Base-by-base conservation (phyloP, 1,140 invertebrate genomes). In the Helicoverpa armigera region DNA sequence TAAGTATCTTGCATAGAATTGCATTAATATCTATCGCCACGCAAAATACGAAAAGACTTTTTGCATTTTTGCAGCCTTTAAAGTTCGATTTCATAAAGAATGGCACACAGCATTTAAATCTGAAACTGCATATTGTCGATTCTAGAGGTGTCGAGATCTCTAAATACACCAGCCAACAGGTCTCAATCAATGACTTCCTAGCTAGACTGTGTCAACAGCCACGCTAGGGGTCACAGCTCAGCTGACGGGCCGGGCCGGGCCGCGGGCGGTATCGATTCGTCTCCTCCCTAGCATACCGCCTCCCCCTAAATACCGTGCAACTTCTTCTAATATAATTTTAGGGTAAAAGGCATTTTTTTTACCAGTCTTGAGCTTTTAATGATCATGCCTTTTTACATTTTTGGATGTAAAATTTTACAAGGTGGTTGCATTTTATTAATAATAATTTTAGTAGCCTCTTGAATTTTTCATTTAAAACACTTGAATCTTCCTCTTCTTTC, bases 181-280 rank as follows among this genome's bases (percentile, higher is more conserved):
- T 58, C 50, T 31, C 18, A 53, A n/a, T 73, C 70, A 73, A 73
- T 73, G 70, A 73, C 70, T 29, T 73, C 14, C 50, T 12, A 70
- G 23, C 67, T 53, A 73, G 70, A 73, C 70, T 73, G 53, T 73
- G 70, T 73, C 70, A 73, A 73, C 31, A 35, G 23, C 23, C 14
- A 56, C 23, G 48, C 13, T 13, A 31, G 23, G 69, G 70, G 70
- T 73, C 70, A 51, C 70, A 23, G 48, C 67, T 70, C 67, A 73
- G 70, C 70, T 73, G 70, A 56, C 67, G 29, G 51, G 3, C 29
- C 35, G 35, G 35, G 35, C 35, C 35, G 35, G 70, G 53, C 53
- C 53, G 70, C 29, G 70, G 51, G 51, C 54, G 7, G 3, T 73
- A 73, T 73, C 53, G 70, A 73, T 73, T 73, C 53, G n/a, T 13